Base-by-base conservation (phyloP, 1,140 invertebrate species). In the Bemisia tabaci region DNA sequence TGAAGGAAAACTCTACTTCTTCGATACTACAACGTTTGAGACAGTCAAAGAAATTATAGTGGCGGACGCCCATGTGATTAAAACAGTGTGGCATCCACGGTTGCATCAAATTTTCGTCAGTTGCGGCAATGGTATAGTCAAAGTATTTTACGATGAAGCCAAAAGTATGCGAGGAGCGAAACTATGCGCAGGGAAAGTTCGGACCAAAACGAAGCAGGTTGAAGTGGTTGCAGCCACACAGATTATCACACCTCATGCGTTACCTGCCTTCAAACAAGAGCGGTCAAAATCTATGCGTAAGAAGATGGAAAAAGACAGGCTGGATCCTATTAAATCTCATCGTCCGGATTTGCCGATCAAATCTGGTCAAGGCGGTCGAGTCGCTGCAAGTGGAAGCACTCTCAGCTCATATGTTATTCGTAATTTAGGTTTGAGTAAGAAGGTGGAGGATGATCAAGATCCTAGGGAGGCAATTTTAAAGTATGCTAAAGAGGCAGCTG, bases 291-390 rank as follows among this genome's bases (percentile, higher is more conserved):
- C 94, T 1, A 89, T 90, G 26, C 84, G 90, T 68, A 94, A 95
- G 75, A 87, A 91, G 75, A 87, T 95, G 84, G 93, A 97, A 74
- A 95, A 95, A 72, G 92, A 94, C 63, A 79, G 90, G 33, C 79
- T 92, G 72, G 95, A 97, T 82, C 96, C 93, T 0, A 81, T 96
- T 0, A 97, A 95, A 78, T 97, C 94, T 0, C 85, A 84, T 68
- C 78, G 92, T 71, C 97, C 94, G n/a, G 96, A 99, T 79, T 79
- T 98, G 61, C 97, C 97, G 0, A 94, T 98, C n/a, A 97, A 95
- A 22, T 83, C 82, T 17, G 92, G 92, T 22, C 87, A 91, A 71
- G 93, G 92, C 48, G 95, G 95, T n/a, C 83, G 95, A 71, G 88
- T 99, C 1, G 95, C 92, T 0, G 89, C 91, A 0, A 94, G 94